These are phyloP conservation scores for Delia radicum DNA, from an alignment of 1,140 invertebrate species.

Conservation along the genomic window DNA sequence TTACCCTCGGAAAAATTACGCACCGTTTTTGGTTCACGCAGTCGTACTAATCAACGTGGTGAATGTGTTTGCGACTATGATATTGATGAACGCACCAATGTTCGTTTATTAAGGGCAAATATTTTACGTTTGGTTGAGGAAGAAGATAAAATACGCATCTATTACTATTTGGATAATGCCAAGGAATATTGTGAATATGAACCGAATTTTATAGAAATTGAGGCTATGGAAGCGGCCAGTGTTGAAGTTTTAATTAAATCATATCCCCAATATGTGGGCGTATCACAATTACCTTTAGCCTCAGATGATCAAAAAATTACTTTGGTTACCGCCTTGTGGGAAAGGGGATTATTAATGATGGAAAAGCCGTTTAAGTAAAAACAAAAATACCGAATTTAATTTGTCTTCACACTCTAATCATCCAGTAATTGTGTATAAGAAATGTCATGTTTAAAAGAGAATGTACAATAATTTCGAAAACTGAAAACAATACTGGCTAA, in stretches of 20 bases:
- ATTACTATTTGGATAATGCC: constrained; percentile 82
- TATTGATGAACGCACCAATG: constrained; percentile 67
- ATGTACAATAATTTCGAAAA: too few species aligned
- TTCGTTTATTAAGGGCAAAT: constrained; percentile 71
- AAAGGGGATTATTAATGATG: constrained; percentile 68
- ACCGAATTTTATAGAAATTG: constrained; percentile 74
- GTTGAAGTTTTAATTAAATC: constrained; percentile 69
- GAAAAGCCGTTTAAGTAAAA: constrained; percentile 58
- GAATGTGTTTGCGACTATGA: constrained; percentile 65
- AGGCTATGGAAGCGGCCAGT: constrained; percentile 64
- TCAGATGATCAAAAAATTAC: constrained; percentile 64
- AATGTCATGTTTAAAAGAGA: too few species aligned
- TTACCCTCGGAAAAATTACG: constrained; percentile 65
- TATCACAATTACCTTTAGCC: constrained; percentile 70
- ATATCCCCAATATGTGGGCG: constrained; percentile 75
- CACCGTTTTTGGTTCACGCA: constrained; percentile 70
- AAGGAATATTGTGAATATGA: constrained; percentile 81
- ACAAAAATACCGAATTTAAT: neutral
- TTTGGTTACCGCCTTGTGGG: constrained; percentile 69
- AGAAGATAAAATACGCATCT: constrained; percentile 68
- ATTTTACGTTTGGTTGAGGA: constrained; percentile 68
- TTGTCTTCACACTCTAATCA: too few species aligned
- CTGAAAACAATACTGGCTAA: too few species aligned
- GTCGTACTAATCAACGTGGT: constrained; percentile 66
- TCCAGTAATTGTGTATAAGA: too few species aligned